Conservation (phyloP, 2,113 vertebrate genomes). For the Mastomys natalensis region DNA sequence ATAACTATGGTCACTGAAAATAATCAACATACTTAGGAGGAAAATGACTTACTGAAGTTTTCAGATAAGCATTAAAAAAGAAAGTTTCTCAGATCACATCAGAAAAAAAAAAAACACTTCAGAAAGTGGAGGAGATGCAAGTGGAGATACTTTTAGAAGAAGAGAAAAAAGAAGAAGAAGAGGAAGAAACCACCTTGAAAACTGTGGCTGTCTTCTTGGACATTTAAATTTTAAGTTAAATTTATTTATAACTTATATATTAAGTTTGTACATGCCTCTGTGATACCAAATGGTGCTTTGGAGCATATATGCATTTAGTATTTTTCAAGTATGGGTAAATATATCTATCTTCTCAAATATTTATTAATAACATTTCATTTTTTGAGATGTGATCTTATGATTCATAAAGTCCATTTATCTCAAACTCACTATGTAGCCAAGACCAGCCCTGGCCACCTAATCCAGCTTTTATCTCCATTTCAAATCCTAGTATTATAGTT, state of each 20-base stretch:
- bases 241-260: neutral
- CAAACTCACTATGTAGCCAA: neutral
- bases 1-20: slow-evolving; percentile 39
- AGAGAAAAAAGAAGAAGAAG: neutral
- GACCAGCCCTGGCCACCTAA: neutral
- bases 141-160: neutral
- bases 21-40: neutral
- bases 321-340: neutral
- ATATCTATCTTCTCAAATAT: neutral
- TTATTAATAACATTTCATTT: neutral
- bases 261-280: neutral
- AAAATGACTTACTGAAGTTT: slow-evolving; percentile 37
- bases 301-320: neutral
- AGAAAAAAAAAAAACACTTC: slow-evolving; percentile 44
- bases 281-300: neutral
- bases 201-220: neutral
- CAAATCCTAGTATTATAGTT: neutral
- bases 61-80: slow-evolving; percentile 3
- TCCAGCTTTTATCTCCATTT: neutral
- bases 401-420: neutral
- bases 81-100: neutral
- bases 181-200: neutral
- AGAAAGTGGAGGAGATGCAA: neutral
- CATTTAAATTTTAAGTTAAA: slow-evolving; percentile 31
- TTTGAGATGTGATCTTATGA: neutral